These are phyloP conservation scores for Tokudaia muenninki DNA, from an alignment of 2,797 vertebrate genomes.

Conservation along the genomic window DNA sequence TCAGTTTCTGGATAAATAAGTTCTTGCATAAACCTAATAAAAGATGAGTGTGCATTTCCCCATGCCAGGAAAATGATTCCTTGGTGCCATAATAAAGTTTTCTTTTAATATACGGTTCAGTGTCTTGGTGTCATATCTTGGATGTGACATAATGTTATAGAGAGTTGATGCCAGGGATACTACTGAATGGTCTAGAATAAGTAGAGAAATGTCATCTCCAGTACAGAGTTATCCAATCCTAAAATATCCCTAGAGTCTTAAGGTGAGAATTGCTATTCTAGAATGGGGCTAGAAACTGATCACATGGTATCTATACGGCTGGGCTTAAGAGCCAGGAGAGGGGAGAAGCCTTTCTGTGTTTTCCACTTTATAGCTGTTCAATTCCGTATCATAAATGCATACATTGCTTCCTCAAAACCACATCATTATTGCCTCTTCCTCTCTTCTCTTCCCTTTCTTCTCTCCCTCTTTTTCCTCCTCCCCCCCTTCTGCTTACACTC, in stretches of 20 bases:
- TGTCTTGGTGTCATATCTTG: background rate
- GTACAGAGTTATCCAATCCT: background rate
- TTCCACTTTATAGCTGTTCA: background rate
- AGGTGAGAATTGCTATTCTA: background rate
- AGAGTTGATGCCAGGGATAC: background rate
- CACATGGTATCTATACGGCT: background rate
- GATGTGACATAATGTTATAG: background rate
- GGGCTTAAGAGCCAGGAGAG: background rate
- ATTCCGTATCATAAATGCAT: background rate
- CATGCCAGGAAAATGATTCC: background rate
- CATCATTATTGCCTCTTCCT: background rate
- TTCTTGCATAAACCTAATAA: background rate
- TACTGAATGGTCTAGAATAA: background rate
- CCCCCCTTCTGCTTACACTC: too few relatives aligned
- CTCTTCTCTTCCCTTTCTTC: background rate
- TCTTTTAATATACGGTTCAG: background rate
- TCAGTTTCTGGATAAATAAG: background rate
- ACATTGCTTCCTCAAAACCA: background rate
- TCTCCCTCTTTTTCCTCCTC: background rate
- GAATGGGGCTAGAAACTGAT: background rate
- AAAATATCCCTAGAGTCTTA: background rate
- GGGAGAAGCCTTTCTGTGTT: background rate
- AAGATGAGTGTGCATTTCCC: background rate
- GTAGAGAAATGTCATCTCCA: background rate
- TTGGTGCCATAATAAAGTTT: background rate